Conservation (phyloP, 2,113 vertebrate species). For the Falco punctatus region DNA sequence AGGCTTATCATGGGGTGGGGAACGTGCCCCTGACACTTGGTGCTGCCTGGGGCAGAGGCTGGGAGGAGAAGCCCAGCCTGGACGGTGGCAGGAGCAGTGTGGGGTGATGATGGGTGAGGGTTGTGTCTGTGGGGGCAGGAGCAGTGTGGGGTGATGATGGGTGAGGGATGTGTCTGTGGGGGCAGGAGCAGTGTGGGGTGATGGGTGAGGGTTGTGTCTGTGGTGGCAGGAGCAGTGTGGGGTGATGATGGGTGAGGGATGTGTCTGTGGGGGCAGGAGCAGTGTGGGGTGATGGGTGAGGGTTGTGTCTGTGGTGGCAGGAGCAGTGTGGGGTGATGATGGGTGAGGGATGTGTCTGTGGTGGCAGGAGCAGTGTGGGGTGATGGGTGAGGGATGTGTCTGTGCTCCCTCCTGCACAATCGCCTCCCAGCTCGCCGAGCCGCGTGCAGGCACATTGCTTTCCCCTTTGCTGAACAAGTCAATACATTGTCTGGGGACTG, state of each 20-base stretch:
- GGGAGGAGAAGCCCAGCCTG: background rate
- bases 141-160: background rate
- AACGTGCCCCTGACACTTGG: fast-evolving
- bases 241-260: no score
- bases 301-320: no score
- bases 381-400: background rate
- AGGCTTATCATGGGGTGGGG: background rate
- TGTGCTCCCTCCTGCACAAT: background rate
- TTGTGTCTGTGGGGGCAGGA: no score
- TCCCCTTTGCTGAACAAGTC: background rate
- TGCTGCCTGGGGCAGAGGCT: background rate
- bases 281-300: no score
- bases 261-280: background rate
- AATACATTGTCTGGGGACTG: background rate
- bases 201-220: no score
- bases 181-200: background rate
- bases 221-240: background rate
- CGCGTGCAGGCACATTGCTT: background rate
- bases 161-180: background rate
- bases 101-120: no score
- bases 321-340: background rate
- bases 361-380: background rate
- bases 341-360: background rate
- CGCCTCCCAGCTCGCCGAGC: background rate
- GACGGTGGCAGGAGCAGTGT: background rate